These are phyloP conservation scores for Smithornis capensis DNA, from an alignment of 2,113 vertebrate species.

Conservation along the genomic window DNA sequence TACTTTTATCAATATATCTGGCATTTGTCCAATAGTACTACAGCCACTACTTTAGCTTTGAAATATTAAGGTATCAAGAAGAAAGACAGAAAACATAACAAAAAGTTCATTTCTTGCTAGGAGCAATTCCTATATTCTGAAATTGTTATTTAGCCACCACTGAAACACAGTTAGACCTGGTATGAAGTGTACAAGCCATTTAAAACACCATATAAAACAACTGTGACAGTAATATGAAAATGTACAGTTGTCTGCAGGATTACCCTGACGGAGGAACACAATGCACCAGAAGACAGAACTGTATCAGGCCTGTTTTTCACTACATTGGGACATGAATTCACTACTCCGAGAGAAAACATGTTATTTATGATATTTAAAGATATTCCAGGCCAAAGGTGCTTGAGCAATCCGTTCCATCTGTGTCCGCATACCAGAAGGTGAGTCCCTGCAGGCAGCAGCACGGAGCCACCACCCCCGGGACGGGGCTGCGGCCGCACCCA, in stretches of 20 bases:
- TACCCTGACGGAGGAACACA: background rate
- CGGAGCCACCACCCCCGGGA: background rate
- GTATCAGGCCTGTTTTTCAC: background rate
- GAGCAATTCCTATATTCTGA: background rate
- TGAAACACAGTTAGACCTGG: background rate
- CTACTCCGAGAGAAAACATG: background rate
- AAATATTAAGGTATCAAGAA: background rate
- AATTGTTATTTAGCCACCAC: background rate
- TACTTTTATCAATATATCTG: background rate
- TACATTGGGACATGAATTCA: background rate
- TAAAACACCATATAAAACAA: background rate
- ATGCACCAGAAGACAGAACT: background rate
- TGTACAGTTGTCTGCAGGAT: background rate
- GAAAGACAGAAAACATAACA: background rate
- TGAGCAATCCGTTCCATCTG: background rate
- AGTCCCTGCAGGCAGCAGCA: background rate
- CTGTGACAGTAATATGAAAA: background rate
- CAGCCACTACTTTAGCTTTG: background rate
- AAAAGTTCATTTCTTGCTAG: background rate
- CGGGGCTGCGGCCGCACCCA: background rate
- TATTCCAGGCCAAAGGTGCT: background rate
- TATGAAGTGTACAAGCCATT: background rate
- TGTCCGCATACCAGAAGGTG: background rate
- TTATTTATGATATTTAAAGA: background rate
- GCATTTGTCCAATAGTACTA: background rate